These are phyloP conservation scores for Papilio glaucus DNA, from an alignment of 1,140 invertebrate genomes.

Conservation along the genomic window DNA sequence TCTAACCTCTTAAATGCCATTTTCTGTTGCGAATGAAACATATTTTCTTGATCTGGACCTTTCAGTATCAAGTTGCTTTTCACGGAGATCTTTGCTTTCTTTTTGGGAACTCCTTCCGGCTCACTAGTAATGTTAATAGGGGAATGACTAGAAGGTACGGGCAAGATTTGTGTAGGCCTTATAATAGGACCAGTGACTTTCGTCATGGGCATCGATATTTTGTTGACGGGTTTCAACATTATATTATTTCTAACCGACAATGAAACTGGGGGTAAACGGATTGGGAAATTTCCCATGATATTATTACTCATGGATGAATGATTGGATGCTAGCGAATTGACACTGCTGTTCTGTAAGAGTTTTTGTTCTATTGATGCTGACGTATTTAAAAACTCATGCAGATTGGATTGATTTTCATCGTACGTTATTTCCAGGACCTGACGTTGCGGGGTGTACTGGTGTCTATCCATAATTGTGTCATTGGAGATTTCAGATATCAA, in stretches of 20 bases:
- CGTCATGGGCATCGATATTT: conserved; percentile 65
- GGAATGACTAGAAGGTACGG: conserved; percentile 72
- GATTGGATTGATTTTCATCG: conserved; percentile 57
- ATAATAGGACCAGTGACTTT: conserved; percentile 76
- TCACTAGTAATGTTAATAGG: conserved; percentile 66
- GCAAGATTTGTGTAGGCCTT: conserved; percentile 74
- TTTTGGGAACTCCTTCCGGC: conserved; percentile 67
- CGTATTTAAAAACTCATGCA: conserved; percentile 66
- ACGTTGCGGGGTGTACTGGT: conserved; percentile 61
- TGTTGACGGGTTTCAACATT: conserved; percentile 70
- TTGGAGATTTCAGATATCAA: conserved; percentile 68
- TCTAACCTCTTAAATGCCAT: conserved; percentile 76
- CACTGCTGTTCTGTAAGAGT: conserved; percentile 62
- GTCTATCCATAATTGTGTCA: conserved; percentile 61
- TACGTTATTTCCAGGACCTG: conserved; percentile 61
- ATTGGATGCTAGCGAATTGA: conserved; percentile 59
- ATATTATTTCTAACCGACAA: conserved; percentile 68
- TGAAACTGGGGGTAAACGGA: conserved; percentile 63
- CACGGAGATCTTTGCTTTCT: conserved; percentile 82
- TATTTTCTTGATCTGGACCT: conserved; percentile 77
- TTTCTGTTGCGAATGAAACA: conserved; percentile 79
- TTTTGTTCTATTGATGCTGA: conserved; percentile 66
- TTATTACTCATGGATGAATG: conserved; percentile 66
- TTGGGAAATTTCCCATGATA: conserved; percentile 77
- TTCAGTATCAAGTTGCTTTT: conserved; percentile 82